Base-by-base conservation (phyloP, 1,140 invertebrate genomes). In the Drosophila quadrilineata region DNA sequence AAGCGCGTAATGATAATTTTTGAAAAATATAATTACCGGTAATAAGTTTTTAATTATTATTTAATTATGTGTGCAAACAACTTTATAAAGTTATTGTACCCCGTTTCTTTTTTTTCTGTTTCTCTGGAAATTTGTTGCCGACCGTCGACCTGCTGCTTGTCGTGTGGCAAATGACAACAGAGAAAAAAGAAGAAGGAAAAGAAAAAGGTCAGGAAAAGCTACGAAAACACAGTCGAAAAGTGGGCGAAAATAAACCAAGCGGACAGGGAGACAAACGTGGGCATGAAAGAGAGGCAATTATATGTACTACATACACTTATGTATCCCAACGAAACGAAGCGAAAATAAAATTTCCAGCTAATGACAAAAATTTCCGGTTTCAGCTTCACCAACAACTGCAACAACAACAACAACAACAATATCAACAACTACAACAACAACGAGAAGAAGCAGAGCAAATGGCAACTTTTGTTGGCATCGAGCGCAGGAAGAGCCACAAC, bases 321-420 rank as follows among this genome's bases (percentile, higher is more conserved):
- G 36, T 60, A 60, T 60, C 46, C 58, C 65, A 77, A 64, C 62
- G 75, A 70, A 79, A 60, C 74, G 65, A 79, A 74, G 56, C 66
- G 75, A 79, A 80, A 62, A 79, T 79, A 66, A 80, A 80, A 79
- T 79, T 79, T 79, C 70, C 75, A 79, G 75, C 75, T 79, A 79
- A 79, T 79, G 75, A 80, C 66, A 71, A 71, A 79, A 79, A 79
- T 79, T 79, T 79, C 75, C 75, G 75, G 75, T 79, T 77, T 77
- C 45, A 52, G 29, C 36, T 29, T 24, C 35, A 24, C 16, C 64
- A 75, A 45, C 38, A 36, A 26, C 45, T 31, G 33, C 48, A 26
- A 59, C 52, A 43, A 21, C 52, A 56, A 6, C 40, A 60, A 21
- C 43, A 48, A 29, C 50, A 45, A 22, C 40, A 52, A 29, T 33